Evolutionary conservation across 2,113 vertebrate species (phyloP).

Genomic region (Thermophis baileyi): DNA sequence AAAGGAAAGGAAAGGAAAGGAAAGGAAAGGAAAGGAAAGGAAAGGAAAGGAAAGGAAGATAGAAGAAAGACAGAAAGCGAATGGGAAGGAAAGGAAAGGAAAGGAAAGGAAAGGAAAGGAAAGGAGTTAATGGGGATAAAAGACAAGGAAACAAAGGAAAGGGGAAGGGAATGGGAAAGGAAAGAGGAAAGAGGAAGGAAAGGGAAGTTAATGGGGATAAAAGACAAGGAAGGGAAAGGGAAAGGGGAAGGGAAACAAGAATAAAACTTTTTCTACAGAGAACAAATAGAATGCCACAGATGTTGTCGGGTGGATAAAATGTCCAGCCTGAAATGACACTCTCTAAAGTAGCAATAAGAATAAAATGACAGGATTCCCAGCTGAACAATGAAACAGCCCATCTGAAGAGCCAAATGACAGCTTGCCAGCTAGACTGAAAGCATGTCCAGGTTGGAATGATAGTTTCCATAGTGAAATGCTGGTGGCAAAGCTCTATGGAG

Average conservation of each 20-base stretch:
- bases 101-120: no score
- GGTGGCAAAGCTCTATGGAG: background rate
- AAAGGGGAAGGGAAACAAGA: background rate
- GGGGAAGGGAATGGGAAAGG: no score
- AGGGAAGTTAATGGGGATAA: no score
- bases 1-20: no score
- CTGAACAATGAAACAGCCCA: background rate
- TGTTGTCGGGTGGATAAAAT: background rate
- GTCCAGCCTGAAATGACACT: background rate
- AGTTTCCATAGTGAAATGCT: conserved; percentile 1
- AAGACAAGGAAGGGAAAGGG: background rate
- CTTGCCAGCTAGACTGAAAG: conserved; percentile 1
- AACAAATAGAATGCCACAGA: background rate
- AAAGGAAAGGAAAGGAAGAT: no score
- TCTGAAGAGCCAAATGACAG: conserved; percentile 6
- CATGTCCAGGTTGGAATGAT: background rate
- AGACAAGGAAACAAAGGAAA: no score
- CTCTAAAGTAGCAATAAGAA: background rate
- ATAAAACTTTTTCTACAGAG: background rate
- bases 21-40: no score
- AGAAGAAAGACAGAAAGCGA: no score
- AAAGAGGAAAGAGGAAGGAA: no score
- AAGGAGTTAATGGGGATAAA: no score
- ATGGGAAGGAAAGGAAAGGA: no score
- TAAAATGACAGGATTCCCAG: conserved; percentile 2